Base-by-base conservation (phyloP, 1,140 invertebrate genomes). In the Dinoponera quadriceps region DNA sequence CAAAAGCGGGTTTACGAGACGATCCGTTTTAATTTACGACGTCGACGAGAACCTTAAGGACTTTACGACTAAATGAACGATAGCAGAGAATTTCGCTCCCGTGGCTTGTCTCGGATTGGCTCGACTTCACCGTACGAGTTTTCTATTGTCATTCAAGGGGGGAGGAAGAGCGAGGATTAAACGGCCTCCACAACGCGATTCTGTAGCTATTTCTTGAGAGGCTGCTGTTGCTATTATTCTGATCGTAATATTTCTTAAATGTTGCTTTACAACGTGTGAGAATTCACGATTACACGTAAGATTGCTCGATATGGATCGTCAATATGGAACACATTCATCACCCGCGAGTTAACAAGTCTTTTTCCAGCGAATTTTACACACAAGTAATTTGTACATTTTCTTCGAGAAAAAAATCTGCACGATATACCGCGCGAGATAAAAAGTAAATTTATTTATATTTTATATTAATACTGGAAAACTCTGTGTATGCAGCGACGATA, bases 11-110 rank as follows among this genome's bases (percentile, higher is more conserved):
- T 71, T 71, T 54, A 54, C 49, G 49, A 55, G 68, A 5, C 16
- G 27, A 71, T 62, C 22, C 72, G 22, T 55, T 65, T 55, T 69
- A 80, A 80, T 80, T 80, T 80, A 80, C 65, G 77, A 80, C 77
- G 51, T 63, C 22, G 20, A 75, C 72, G 57, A 80, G 22, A 33
- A 69, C 44, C 14, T 33, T 59, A 68, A 69, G 55, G 33, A 80
- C 11, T 69, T 80, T 80, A 72, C 78, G 48, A 33, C 48, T 27
- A 60, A 80, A 80, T 69, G 44, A 66, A 69, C 51, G 75, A 80
- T 33, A 68, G 54, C 20, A 11, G 33, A 22, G 60, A 20, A 54
- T 66, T 29, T 65, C 9, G 74, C 62, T 44, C 54, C 33, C 49
- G 13, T 27, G 20, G 14, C 13, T 60, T 13, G 65, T 29, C 5